Conservation (phyloP, 2,888 invertebrate genomes). For the Pseudeuparius sepicola region DNA sequence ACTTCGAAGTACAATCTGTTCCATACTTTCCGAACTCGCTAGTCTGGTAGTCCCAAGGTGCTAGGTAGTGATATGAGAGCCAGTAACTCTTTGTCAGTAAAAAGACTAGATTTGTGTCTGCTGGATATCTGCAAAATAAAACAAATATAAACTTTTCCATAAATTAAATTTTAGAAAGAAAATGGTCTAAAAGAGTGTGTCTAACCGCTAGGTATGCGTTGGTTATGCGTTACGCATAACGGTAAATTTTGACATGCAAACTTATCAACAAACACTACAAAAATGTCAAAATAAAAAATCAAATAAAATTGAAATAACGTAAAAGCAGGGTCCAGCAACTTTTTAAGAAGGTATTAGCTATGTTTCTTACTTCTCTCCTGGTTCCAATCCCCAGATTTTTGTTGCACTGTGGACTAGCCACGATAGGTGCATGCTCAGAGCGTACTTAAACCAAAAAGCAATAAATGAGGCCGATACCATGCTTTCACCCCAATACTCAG, state of each 20-base stretch:
- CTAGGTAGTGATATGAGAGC: conserved; percentile 71
- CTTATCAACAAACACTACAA: too few relatives aligned
- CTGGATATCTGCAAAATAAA: conserved; percentile 46
- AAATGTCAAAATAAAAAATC: too few relatives aligned
- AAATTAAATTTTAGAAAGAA: too few relatives aligned
- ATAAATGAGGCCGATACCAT: conserved; percentile 52
- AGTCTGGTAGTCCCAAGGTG: conserved; percentile 73
- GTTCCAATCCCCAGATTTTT: conserved; percentile 61
- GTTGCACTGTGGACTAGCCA: conserved; percentile 67
- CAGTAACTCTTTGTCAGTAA: conserved; percentile 65
- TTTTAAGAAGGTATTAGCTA: too few relatives aligned
- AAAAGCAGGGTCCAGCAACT: too few relatives aligned
- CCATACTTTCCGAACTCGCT: conserved; percentile 72
- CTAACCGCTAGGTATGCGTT: too few relatives aligned
- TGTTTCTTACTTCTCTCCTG: conserved; percentile 57
- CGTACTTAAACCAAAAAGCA: conserved; percentile 58
- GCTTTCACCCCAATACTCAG: conserved; percentile 69
- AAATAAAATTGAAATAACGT: too few relatives aligned
- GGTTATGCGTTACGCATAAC: too few relatives aligned
- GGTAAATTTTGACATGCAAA: too few relatives aligned
- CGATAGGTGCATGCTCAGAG: conserved; percentile 52
- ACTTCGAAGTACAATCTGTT: conserved; percentile 53
- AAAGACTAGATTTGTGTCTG: conserved; percentile 67
- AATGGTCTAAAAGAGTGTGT: too few relatives aligned
- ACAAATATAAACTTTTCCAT: too few relatives aligned